These are phyloP conservation scores for Eonycteris spelaea DNA, from an alignment of 2,113 vertebrate species.

Conservation along the genomic window DNA sequence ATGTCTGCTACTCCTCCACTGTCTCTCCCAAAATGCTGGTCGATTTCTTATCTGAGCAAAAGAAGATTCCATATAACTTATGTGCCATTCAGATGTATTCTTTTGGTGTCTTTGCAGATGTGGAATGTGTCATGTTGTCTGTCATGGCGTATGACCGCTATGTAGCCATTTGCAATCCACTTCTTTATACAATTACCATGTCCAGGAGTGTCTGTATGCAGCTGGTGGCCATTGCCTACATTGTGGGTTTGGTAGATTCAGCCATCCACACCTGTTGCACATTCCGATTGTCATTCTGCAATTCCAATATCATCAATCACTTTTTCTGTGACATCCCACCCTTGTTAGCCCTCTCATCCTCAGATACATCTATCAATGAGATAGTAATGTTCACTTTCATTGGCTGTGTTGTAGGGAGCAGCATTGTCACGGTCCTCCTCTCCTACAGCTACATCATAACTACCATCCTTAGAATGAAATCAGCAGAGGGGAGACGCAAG, in stretches of 20 bases:
- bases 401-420: constrained; percentile 51
- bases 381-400: constrained; percentile 8
- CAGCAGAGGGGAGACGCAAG: constrained; percentile 17
- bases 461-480: constrained; percentile 57
- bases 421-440: constrained; percentile 51
- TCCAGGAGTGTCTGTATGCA: not conserved
- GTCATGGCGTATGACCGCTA: constrained; percentile 73
- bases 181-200: constrained; percentile 54
- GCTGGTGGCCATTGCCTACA: not conserved
- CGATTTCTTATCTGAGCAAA: constrained; percentile 50
- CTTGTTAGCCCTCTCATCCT: constrained; percentile 46
- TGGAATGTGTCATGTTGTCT: constrained; percentile 62
- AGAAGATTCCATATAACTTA: constrained; percentile 33
- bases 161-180: constrained; percentile 64
- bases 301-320: constrained; percentile 51
- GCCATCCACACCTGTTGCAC: constrained; percentile 1
- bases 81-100: constrained; percentile 65
- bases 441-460: constrained; percentile 52
- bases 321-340: constrained; percentile 67
- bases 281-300: constrained; percentile 43
- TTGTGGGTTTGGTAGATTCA: not conserved
- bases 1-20: constrained; percentile 55
- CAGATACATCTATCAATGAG: constrained; percentile 25
- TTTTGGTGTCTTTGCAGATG: constrained; percentile 47
- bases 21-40: constrained; percentile 59